phyloP scores from a whole-genome alignment of 2,797 vertebrate species.

The Sebastes kiyomatsui region DNA sequence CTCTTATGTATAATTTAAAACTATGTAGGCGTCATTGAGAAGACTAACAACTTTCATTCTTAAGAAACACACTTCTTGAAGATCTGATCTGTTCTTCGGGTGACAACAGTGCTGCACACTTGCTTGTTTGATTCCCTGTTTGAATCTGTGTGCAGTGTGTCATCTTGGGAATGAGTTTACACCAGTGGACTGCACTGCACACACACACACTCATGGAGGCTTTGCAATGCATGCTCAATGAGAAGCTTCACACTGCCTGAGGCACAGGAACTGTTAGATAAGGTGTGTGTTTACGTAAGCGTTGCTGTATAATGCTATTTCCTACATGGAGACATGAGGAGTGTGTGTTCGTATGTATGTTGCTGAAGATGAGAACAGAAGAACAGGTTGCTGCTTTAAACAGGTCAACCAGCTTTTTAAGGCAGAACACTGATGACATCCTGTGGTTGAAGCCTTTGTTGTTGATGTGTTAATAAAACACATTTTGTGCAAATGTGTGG shows the following conservation, averaged over 20 bases:
- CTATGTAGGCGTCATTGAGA: neutral
- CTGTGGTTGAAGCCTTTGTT: no score
- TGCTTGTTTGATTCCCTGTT: neutral
- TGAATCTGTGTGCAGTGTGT: neutral
- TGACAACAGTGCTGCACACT: neutral
- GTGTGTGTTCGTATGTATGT: neutral
- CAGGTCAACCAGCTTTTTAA: neutral
- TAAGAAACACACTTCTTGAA: neutral
- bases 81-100: neutral
- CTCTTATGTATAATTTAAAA: neutral
- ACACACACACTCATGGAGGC: neutral
- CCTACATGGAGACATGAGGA: neutral
- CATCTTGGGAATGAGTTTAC: neutral
- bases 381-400: neutral
- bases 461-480: no score
- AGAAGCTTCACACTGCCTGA: neutral
- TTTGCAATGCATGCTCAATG: neutral
- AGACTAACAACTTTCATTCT: neutral
- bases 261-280: neutral
- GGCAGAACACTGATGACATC: neutral
- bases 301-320: neutral
- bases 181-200: neutral
- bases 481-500: no score
- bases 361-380: neutral
- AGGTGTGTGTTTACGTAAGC: neutral